These are phyloP conservation scores for Melanotaenia boesemani DNA, from an alignment of 2,797 vertebrate species.

Conservation along the genomic window DNA sequence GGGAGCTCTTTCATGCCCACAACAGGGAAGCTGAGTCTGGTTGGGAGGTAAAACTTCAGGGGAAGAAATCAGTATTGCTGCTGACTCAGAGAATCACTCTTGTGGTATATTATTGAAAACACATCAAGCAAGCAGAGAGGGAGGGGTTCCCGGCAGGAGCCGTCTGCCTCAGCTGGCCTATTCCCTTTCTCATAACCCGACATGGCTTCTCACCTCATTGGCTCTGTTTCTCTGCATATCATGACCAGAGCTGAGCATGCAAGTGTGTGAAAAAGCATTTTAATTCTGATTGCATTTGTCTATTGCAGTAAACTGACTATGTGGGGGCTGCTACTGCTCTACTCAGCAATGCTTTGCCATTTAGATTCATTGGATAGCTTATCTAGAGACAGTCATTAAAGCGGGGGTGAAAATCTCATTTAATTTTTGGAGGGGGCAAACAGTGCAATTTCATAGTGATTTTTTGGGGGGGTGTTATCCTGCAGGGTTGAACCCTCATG, in stretches of 20 bases:
- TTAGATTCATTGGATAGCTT: constrained; percentile 30
- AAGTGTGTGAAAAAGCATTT: constrained; percentile 35
- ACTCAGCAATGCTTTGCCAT: constrained; percentile 40
- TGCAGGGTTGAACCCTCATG: too few species aligned
- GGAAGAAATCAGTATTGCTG: constrained; percentile 32
- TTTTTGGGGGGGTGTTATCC: too few species aligned
- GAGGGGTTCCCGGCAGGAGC: constrained; percentile 28
- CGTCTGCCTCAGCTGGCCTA: constrained; percentile 48
- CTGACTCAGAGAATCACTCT: constrained; percentile 53
- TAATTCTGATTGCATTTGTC: constrained; percentile 53
- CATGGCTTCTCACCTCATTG: constrained; percentile 60
- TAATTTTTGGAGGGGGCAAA: too few species aligned
- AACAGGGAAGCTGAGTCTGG: constrained; percentile 24
- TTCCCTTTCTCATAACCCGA: constrained; percentile 49
- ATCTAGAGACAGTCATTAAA: constrained; percentile 57
- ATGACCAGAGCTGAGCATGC: constrained; percentile 11
- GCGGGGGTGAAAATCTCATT: too few species aligned
- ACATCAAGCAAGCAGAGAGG: constrained; percentile 24
- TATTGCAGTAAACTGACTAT: constrained; percentile 36
- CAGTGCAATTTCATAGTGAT: too few species aligned
- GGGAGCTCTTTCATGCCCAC: constrained; percentile 45
- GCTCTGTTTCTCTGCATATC: constrained; percentile 41
- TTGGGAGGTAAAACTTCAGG: constrained; percentile 29
- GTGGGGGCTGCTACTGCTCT: constrained; percentile 33
- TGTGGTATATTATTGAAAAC: constrained; percentile 48